Percentiles rank a stretch among this genome's conserved stretches.
phyloP scores from a whole-genome alignment of 2,888 invertebrate species.

The Lochmaea capreae region DNA sequence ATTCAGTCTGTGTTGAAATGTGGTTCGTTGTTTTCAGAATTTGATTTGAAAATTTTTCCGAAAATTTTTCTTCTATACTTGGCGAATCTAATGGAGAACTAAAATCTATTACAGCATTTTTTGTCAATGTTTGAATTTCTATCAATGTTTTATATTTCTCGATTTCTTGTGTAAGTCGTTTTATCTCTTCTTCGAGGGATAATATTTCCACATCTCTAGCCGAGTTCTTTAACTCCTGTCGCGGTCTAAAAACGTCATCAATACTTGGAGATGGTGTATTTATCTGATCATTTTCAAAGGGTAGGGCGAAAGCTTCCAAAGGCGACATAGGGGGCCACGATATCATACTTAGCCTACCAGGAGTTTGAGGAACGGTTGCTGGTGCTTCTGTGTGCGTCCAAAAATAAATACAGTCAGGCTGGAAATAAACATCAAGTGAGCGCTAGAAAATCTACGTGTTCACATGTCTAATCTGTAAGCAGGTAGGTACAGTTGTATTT shows the following conservation, averaged over 20 bases:
- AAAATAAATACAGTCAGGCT: slow-evolving; percentile 92
- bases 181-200: slow-evolving; percentile 66
- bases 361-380: slow-evolving; percentile 75
- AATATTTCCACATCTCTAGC: slow-evolving; percentile 62
- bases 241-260: slow-evolving; percentile 31
- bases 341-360: slow-evolving; percentile 78
- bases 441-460: neutral
- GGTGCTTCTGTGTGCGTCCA: slow-evolving; percentile 87
- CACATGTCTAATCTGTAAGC: too few species aligned
- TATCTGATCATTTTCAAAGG: slow-evolving; percentile 51
- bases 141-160: slow-evolving; percentile 71
- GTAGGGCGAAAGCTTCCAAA: slow-evolving; percentile 51
- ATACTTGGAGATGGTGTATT: slow-evolving; percentile 45
- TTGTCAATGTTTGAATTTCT: slow-evolving; percentile 70
- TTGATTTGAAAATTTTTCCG: slow-evolving; percentile 29
- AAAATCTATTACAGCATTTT: slow-evolving; percentile 69
- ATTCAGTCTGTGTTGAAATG: slow-evolving; percentile 44
- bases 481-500: too few species aligned
- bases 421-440: slow-evolving; percentile 52
- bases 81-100: slow-evolving; percentile 61
- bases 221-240: slow-evolving; percentile 54
- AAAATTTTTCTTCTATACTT: slow-evolving; percentile 53
- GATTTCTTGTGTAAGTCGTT: slow-evolving; percentile 69
- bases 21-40: slow-evolving; percentile 14
- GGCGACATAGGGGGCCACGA: slow-evolving; percentile 77